phyloP scores from a whole-genome alignment of 2,888 invertebrate species.

The Mactromeris polynyma region DNA sequence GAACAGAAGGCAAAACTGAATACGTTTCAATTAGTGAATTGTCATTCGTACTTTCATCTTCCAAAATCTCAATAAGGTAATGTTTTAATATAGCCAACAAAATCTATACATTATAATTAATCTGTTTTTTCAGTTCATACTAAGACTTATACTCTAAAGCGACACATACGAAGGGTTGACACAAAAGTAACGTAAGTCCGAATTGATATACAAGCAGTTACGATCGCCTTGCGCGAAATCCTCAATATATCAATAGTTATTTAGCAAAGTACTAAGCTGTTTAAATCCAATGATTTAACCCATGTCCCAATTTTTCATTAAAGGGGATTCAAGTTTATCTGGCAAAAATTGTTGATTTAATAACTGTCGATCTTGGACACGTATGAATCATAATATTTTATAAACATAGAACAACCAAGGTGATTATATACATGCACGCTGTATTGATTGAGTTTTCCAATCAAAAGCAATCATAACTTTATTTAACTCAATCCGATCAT shows the following conservation, averaged over 20 bases:
- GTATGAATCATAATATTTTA: background rate
- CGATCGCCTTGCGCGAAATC: no score
- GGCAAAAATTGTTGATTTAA: background rate
- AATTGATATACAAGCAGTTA: no score
- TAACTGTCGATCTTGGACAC: background rate
- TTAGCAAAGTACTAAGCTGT: background rate
- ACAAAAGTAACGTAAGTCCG: no score
- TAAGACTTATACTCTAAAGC: no score
- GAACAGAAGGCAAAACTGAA: background rate
- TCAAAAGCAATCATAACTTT: no score
- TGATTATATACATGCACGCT: no score
- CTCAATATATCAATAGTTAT: background rate
- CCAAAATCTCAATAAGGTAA: background rate
- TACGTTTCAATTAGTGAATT: background rate
- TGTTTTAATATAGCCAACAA: background rate
- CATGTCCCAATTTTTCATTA: conserved; percentile 2
- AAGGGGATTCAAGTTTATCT: background rate
- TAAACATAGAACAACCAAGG: background rate
- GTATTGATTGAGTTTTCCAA: no score
- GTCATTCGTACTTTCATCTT: background rate
- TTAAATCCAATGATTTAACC: conserved; percentile 13
- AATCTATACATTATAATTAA: background rate
- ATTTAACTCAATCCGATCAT: no score
- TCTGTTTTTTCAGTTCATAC: background rate
- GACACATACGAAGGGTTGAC: no score